Percentiles rank a stretch among this genome's conserved stretches.
Conservation (phyloP, 2,888 invertebrate genomes). For the Ferdinandea cuprea region DNA sequence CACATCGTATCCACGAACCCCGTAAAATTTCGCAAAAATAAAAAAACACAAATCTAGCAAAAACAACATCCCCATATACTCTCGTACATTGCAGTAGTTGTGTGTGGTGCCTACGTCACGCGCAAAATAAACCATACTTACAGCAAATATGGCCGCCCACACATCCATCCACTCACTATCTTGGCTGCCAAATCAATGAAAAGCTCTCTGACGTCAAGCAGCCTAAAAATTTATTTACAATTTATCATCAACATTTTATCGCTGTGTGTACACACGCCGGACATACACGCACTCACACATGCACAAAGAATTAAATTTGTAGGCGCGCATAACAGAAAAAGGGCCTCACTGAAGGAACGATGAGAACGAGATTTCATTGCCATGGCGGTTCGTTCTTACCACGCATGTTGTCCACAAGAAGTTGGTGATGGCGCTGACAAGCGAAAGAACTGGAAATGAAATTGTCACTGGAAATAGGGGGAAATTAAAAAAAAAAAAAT, state of each 20-base stretch:
- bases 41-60: conserved; percentile 21
- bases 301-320: conserved; percentile 11
- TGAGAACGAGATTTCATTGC: conserved; percentile 40
- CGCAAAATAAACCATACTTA: conserved; percentile 40
- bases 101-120: conserved; percentile 67
- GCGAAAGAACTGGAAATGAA: neutral
- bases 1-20: conserved; percentile 27
- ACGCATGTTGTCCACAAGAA: conserved; percentile 60
- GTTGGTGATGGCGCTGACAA: conserved; percentile 9
- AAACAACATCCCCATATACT: conserved; percentile 46
- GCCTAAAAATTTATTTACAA: conserved; percentile 64
- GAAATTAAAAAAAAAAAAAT: too few species aligned
- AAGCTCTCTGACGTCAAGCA: conserved; percentile 70
- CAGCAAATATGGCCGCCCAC: conserved; percentile 62
- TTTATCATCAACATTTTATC: conserved; percentile 56
- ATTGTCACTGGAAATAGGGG: conserved; percentile 29
- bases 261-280: conserved; percentile 22
- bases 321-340: conserved; percentile 37
- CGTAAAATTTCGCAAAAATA: neutral
- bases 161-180: conserved; percentile 52
- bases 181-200: conserved; percentile 64
- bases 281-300: conserved; percentile 1
- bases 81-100: conserved; percentile 19
- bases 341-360: neutral
- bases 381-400: conserved; percentile 39